Evolutionary conservation across 92 coral and sea anemone species (phyloP).

Genomic region (Siderastrea siderea): DNA sequence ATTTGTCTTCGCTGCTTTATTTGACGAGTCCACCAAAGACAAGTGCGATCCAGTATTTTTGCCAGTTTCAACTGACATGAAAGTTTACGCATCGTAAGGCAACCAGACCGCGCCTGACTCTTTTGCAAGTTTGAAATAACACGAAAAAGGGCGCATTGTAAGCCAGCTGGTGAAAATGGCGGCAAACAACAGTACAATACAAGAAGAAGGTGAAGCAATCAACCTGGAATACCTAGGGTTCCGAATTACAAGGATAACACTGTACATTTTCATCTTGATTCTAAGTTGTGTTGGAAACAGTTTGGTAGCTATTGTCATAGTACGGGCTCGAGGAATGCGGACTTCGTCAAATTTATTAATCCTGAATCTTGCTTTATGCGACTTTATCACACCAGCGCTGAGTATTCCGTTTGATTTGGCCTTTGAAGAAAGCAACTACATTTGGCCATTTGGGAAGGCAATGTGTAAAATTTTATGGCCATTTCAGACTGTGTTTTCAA

Average conservation of each 20-base stretch:
- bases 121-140: not conserved
- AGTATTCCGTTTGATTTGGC: conserved; percentile 89
- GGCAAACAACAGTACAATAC: not conserved
- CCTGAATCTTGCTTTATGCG: conserved; percentile 81
- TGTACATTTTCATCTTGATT: conserved; percentile 48
- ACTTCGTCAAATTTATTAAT: conserved; percentile 76
- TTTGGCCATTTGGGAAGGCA: conserved; percentile 77
- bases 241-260: conserved; percentile 54
- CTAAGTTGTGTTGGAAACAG: conserved; percentile 79
- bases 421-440: conserved; percentile 51
- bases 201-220: not conserved
- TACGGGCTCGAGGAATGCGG: conserved; percentile 70
- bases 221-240: conserved; percentile 22
- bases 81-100: not conserved
- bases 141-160: not conserved
- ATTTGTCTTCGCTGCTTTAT: not conserved
- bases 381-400: conserved; percentile 75
- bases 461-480: conserved; percentile 81
- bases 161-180: not conserved
- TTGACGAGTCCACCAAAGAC: not conserved
- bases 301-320: conserved; percentile 69
- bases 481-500: conserved; percentile 68
- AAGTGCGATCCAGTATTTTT: not conserved
- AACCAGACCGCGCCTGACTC: not conserved
- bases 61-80: not conserved